phyloP scores from a whole-genome alignment of 2,797 vertebrate genomes.

The Nannoperca australis region DNA sequence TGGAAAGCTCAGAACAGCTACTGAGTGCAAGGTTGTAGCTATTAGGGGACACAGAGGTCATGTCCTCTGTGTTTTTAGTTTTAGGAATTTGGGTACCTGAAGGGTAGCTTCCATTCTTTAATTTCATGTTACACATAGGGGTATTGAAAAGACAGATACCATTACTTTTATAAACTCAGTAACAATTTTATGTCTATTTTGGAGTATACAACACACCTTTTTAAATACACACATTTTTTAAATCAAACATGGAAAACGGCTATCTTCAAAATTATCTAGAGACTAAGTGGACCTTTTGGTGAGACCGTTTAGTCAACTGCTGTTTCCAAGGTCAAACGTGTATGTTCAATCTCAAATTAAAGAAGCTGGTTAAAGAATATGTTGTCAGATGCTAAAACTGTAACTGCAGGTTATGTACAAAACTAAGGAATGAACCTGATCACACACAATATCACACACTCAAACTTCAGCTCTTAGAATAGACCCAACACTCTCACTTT shows the following conservation, averaged over 20 bases:
- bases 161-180: background rate
- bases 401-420: conserved; percentile 6
- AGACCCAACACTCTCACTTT: background rate
- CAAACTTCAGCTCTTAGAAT: conserved; percentile 13
- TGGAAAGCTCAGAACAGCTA: background rate
- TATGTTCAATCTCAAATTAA: background rate
- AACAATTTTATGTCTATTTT: background rate
- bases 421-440: conserved; percentile 10
- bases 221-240: background rate
- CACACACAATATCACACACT: conserved; percentile 1
- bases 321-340: background rate
- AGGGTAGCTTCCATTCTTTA: background rate
- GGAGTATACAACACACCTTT: background rate
- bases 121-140: background rate
- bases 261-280: background rate
- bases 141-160: background rate
- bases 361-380: conserved; percentile 16
- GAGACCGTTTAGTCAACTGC: conserved; percentile 1
- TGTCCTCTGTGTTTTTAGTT: background rate
- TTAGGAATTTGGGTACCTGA: background rate
- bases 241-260: background rate
- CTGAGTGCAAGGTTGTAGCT: background rate
- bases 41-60: background rate
- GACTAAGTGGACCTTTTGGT: background rate
- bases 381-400: conserved; percentile 13